These are phyloP conservation scores for Agrilus cyanescens DNA, from an alignment of 2,888 invertebrate species.

Conservation along the genomic window DNA sequence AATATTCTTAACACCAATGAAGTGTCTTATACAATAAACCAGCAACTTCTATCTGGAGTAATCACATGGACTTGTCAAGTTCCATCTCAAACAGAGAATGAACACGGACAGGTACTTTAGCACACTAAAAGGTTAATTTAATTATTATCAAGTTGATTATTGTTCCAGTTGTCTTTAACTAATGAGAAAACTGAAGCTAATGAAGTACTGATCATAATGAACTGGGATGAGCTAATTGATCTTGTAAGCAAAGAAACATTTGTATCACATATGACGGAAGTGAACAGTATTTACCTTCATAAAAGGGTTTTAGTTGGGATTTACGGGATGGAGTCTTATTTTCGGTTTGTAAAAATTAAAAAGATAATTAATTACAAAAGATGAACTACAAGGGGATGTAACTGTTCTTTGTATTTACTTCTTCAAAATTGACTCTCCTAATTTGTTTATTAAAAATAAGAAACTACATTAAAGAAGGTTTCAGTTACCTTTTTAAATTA, in stretches of 20 bases:
- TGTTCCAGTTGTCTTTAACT: neutral
- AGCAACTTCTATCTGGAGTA: conserved; percentile 29
- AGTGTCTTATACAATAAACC: conserved; percentile 23
- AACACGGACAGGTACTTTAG: conserved; percentile 12
- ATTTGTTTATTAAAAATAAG: too few relatives aligned
- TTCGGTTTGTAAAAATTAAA: conserved; percentile 15
- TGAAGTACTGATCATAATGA: conserved; percentile 33
- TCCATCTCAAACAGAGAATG: conserved; percentile 21
- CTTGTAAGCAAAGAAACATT: conserved; percentile 29
- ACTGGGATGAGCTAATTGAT: conserved; percentile 28
- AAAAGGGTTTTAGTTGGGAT: conserved; percentile 32
- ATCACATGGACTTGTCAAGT: conserved; percentile 34
- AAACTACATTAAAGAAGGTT: conserved; percentile 4
- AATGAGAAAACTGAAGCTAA: conserved; percentile 22
- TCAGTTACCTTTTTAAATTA: conserved; percentile 7
- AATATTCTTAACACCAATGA: conserved; percentile 22
- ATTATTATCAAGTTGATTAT: neutral
- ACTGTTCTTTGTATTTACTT: too few relatives aligned
- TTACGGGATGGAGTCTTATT: conserved; percentile 33
- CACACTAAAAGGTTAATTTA: neutral
- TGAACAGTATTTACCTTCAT: conserved; percentile 21
- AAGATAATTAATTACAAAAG: neutral
- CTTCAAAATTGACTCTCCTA: too few relatives aligned
- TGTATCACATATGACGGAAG: conserved; percentile 22
- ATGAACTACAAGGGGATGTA: too few relatives aligned